Evolutionary conservation across 2,113 vertebrate genomes (phyloP).

Genomic region (Erythrolamprus reginae): DNA sequence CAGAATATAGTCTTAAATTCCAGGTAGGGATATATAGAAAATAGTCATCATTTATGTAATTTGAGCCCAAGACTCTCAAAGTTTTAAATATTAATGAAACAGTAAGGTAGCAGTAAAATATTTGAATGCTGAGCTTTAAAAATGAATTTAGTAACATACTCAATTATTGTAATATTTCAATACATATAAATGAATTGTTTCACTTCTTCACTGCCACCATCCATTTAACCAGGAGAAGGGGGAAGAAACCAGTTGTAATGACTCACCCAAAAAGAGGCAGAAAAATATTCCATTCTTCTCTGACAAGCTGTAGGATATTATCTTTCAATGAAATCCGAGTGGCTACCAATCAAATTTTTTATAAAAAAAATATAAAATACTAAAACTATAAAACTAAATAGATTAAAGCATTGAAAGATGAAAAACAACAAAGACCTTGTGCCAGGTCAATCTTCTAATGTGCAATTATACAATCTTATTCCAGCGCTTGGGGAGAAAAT

Average conservation of each 20-base stretch:
- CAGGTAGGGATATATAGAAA: not conserved
- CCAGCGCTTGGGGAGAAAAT: not conserved
- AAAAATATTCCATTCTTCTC: slow-evolving; percentile 19
- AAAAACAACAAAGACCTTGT: not conserved
- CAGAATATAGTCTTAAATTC: not conserved
- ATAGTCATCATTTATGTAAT: not conserved
- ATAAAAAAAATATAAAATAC: not conserved
- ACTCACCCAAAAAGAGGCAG: not conserved
- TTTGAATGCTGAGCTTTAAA: not conserved
- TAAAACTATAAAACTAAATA: not conserved
- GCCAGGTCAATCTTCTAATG: not conserved
- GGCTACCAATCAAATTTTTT: not conserved
- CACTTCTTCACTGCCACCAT: not conserved
- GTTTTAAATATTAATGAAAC: not conserved
- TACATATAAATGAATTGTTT: not conserved
- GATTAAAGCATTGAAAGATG: not conserved
- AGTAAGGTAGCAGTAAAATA: not conserved
- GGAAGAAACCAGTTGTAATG: not conserved
- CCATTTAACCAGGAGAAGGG: not conserved
- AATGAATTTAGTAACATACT: not conserved
- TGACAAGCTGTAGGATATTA: slow-evolving; percentile 25
- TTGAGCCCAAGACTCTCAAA: not conserved
- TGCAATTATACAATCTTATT: not conserved
- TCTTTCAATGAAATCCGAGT: not conserved
- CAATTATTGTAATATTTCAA: not conserved